These are phyloP conservation scores for Eciton burchellii DNA, from an alignment of 1,140 invertebrate genomes.

Conservation along the genomic window DNA sequence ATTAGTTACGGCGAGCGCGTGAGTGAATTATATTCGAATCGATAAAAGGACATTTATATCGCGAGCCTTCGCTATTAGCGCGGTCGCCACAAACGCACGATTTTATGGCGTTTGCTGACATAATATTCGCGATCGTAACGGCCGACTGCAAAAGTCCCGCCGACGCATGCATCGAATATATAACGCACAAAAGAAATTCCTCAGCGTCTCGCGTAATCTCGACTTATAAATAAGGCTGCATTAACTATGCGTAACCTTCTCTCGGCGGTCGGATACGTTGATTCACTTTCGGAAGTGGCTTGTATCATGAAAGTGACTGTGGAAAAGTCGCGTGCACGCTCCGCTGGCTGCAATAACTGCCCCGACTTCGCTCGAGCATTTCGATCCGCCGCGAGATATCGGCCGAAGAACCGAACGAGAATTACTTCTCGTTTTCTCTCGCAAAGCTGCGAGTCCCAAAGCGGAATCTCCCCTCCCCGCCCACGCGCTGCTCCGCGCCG, in stretches of 20 bases:
- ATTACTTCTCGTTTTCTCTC: slow-evolving; percentile 34
- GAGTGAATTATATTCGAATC: slow-evolving; percentile 22
- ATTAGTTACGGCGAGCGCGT: neutral
- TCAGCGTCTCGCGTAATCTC: slow-evolving; percentile 14
- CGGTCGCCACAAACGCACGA: neutral
- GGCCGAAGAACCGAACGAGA: slow-evolving; percentile 54
- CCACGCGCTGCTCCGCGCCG: too few species aligned
- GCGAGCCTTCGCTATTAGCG: slow-evolving; percentile 12
- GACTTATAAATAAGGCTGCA: slow-evolving; percentile 34
- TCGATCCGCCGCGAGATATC: slow-evolving; percentile 70
- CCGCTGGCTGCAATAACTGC: slow-evolving; percentile 66
- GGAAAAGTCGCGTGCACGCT: slow-evolving; percentile 74
- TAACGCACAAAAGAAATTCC: slow-evolving; percentile 43
- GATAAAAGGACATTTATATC: slow-evolving; percentile 22
- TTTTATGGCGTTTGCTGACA: slow-evolving; percentile 13
- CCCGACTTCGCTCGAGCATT: slow-evolving; percentile 62
- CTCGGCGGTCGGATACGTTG: slow-evolving; percentile 65
- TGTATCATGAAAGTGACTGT: slow-evolving; percentile 73
- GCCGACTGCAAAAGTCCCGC: neutral
- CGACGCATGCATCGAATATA: slow-evolving; percentile 15
- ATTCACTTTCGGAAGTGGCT: slow-evolving; percentile 75
- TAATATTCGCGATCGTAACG: neutral
- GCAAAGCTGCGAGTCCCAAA: slow-evolving; percentile 37
- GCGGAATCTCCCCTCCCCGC: slow-evolving; percentile 26
- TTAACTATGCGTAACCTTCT: slow-evolving; percentile 67